phyloP scores from a whole-genome alignment of 2,797 vertebrate genomes.

The Phalanger gymnotis region DNA sequence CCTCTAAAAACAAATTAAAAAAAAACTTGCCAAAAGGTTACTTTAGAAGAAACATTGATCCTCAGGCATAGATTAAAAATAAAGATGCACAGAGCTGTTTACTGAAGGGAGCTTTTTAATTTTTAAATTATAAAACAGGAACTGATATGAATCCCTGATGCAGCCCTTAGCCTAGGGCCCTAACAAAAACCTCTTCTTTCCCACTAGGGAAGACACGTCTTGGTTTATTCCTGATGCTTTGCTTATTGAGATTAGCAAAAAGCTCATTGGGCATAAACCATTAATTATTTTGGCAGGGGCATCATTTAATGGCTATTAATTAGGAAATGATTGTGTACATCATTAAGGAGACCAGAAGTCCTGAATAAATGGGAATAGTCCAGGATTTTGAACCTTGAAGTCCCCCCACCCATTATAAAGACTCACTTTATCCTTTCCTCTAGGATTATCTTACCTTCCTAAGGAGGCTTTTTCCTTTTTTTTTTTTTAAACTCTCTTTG shows the following conservation, averaged over 20 bases:
- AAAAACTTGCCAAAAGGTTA: constrained; percentile 59
- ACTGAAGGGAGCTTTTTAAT: constrained; percentile 19
- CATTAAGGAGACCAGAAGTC: constrained; percentile 9
- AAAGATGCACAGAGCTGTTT: constrained; percentile 48
- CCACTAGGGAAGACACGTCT: background rate
- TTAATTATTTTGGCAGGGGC: background rate
- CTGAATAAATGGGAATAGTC: background rate
- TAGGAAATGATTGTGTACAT: constrained; percentile 38
- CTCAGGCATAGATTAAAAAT: constrained; percentile 48
- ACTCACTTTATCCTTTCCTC: constrained; percentile 5
- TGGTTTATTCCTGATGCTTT: constrained; percentile 12
- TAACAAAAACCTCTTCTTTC: background rate
- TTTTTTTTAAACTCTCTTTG: background rate
- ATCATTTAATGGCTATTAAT: background rate
- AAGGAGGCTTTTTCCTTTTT: background rate
- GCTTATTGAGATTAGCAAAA: background rate
- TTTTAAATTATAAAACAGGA: constrained; percentile 48
- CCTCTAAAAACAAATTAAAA: constrained; percentile 1
- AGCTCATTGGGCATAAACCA: constrained; percentile 21
- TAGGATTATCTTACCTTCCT: background rate
- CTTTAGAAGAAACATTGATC: constrained; percentile 46
- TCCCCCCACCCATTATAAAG: background rate
- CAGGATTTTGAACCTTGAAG: constrained; percentile 14
- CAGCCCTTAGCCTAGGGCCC: background rate
- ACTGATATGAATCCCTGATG: constrained; percentile 4